Evolutionary conservation across 64 coral and sea anemone genomes (phyloP).

Genomic region (Acropora yongei): DNA sequence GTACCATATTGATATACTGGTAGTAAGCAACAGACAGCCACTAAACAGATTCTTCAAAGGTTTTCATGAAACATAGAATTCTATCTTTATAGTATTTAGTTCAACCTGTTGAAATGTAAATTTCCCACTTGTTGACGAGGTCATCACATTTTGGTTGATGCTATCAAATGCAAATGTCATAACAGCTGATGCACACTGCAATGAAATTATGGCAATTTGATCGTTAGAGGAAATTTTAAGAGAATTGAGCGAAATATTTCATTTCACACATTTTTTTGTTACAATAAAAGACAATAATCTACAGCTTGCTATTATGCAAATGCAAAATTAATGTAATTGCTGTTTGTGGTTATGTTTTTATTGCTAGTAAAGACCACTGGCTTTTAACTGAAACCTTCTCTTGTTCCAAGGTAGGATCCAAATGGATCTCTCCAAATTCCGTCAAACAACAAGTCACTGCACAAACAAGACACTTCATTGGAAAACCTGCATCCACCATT

Average conservation of each 20-base stretch:
- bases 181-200: slow-evolving; percentile 75
- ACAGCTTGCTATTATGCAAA: too few species aligned
- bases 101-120: slow-evolving; percentile 87
- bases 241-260: too few species aligned
- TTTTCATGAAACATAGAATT: too few species aligned
- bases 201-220: slow-evolving; percentile 10
- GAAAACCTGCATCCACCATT: slow-evolving; percentile 96
- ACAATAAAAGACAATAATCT: too few species aligned
- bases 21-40: too few species aligned
- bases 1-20: too few species aligned
- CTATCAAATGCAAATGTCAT: slow-evolving; percentile 94
- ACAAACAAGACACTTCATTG: slow-evolving; percentile 89
- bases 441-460: slow-evolving; percentile 71
- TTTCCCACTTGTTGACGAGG: slow-evolving; percentile 85
- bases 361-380: too few species aligned
- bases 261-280: too few species aligned
- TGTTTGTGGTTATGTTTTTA: too few species aligned
- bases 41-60: too few species aligned
- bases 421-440: slow-evolving; percentile 57
- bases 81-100: neutral
- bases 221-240: too few species aligned
- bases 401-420: slow-evolving; percentile 86
- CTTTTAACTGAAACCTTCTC: slow-evolving; percentile 61
- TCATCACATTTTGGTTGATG: slow-evolving; percentile 73
- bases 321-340: too few species aligned